Conservation (phyloP, 2,888 invertebrate genomes). For the Leptodirus hochenwartii region DNA sequence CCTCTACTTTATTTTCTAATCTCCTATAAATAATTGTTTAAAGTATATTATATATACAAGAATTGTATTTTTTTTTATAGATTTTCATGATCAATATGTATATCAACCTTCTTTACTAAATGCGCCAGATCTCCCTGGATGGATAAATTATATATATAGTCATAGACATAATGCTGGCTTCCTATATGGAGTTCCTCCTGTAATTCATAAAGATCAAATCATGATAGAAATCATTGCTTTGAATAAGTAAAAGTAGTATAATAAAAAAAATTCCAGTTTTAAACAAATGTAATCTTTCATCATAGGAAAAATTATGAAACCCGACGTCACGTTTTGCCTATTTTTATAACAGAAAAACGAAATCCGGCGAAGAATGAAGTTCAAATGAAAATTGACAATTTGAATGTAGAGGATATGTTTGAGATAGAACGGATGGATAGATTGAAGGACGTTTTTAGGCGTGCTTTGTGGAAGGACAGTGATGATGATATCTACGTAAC, state of each 20-base stretch:
- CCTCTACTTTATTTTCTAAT: too few relatives aligned
- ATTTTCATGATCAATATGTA: conserved; percentile 39
- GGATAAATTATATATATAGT: conserved; percentile 74
- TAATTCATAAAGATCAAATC: conserved; percentile 31
- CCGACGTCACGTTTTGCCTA: conserved; percentile 37
- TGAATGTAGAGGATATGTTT: conserved; percentile 76
- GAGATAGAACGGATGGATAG: conserved; percentile 49
- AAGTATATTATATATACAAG: too few relatives aligned
- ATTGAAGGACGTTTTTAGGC: conserved; percentile 58
- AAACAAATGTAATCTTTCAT: too few relatives aligned
- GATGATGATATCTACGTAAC: conserved; percentile 59
- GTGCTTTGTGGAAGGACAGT: conserved; percentile 62
- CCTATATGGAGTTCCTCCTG: conserved; percentile 71
- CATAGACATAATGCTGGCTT: conserved; percentile 60
- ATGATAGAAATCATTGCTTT: conserved; percentile 59
- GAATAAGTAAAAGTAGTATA: too few relatives aligned
- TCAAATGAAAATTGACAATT: conserved; percentile 74
- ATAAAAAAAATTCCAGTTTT: too few relatives aligned
- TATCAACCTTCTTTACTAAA: conserved; percentile 59
- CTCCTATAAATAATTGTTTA: too few relatives aligned
- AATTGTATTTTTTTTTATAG: too few relatives aligned
- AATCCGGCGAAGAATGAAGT: conserved; percentile 56
- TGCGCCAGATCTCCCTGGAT: conserved; percentile 69
- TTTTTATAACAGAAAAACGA: conserved; percentile 45
- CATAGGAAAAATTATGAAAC: conserved; percentile 64